These are phyloP conservation scores for Esox masquinongy DNA, from an alignment of 2,797 vertebrate genomes.

Conservation along the genomic window DNA sequence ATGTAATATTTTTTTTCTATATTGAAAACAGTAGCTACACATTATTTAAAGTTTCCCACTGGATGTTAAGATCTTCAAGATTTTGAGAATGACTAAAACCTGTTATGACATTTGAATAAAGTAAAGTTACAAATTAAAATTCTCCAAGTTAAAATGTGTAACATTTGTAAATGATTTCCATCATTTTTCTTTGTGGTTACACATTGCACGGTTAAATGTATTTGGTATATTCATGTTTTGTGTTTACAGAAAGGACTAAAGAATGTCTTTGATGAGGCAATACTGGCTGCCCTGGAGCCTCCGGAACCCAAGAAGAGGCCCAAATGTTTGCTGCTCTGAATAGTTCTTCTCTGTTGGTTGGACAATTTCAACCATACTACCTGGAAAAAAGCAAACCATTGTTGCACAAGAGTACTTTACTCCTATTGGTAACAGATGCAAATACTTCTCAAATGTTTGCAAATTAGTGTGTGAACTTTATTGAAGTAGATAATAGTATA, in stretches of 20 bases:
- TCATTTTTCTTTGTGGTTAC: no score
- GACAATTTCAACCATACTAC: background rate
- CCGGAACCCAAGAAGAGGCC: slow-evolving; percentile 96
- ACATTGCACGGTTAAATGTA: slow-evolving; percentile 17
- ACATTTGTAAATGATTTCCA: slow-evolving; percentile 3
- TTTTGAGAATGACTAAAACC: slow-evolving; percentile 57
- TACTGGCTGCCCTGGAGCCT: slow-evolving; percentile 96
- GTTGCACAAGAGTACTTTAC: background rate
- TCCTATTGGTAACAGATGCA: background rate
- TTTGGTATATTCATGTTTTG: slow-evolving; percentile 79
- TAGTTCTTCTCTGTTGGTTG: background rate
- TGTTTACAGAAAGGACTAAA: slow-evolving; percentile 99
- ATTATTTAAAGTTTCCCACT: slow-evolving; percentile 39
- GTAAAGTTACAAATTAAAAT: slow-evolving; percentile 58
- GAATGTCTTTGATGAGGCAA: slow-evolving; percentile 99
- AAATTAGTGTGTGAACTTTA: background rate
- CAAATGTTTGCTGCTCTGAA: slow-evolving; percentile 89
- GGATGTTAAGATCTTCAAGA: slow-evolving; percentile 47
- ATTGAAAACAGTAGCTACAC: slow-evolving; percentile 30
- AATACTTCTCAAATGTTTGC: background rate
- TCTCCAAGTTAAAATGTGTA: slow-evolving; percentile 51
- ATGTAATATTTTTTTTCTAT: slow-evolving; percentile 44
- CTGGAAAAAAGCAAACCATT: background rate
- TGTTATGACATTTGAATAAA: slow-evolving; percentile 74
- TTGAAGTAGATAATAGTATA: background rate